Conservation (phyloP, 2,113 vertebrate species). For the Donacobius atricapilla region DNA sequence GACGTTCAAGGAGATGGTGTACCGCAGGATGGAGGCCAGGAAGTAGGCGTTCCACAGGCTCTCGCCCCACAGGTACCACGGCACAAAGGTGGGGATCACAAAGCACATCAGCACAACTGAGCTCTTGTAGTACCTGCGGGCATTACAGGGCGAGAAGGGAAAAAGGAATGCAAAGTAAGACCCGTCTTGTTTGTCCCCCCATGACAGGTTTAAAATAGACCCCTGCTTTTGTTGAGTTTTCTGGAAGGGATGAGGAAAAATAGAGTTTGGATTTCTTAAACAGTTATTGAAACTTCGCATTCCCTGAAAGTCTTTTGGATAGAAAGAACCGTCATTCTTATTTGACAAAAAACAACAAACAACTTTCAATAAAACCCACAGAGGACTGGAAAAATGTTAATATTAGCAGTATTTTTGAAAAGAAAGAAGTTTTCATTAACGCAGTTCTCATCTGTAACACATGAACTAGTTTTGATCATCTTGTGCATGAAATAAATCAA, state of each 20-base stretch:
- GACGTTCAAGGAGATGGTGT: slow-evolving; percentile 77
- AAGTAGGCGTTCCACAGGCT: slow-evolving; percentile 82
- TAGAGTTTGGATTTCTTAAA: not conserved
- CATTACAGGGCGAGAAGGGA: not conserved
- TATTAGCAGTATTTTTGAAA: not conserved
- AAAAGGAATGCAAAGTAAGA: not conserved
- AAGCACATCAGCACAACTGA: slow-evolving; percentile 77
- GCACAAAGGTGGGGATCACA: slow-evolving; percentile 73
- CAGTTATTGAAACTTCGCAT: not conserved
- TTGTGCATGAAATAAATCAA: not conserved
- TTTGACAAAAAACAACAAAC: not conserved
- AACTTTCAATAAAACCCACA: not conserved
- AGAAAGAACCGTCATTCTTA: not conserved
- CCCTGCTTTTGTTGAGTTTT: not conserved
- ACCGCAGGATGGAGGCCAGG: slow-evolving; percentile 78
- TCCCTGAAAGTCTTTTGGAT: not conserved
- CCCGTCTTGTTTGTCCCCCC: not conserved
- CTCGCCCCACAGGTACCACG: slow-evolving; percentile 81
- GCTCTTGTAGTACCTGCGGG: slow-evolving; percentile 66
- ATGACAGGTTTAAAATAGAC: not conserved
- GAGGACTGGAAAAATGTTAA: not conserved
- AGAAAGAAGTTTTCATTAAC: not conserved
- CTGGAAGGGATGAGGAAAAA: not conserved
- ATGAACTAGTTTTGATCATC: not conserved
- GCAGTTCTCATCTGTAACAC: not conserved